Evolutionary conservation across 2,888 invertebrate species (phyloP), one percentile per base, ranked within the genome.

Genomic region (Hydroisotoma schaefferi): DNA sequence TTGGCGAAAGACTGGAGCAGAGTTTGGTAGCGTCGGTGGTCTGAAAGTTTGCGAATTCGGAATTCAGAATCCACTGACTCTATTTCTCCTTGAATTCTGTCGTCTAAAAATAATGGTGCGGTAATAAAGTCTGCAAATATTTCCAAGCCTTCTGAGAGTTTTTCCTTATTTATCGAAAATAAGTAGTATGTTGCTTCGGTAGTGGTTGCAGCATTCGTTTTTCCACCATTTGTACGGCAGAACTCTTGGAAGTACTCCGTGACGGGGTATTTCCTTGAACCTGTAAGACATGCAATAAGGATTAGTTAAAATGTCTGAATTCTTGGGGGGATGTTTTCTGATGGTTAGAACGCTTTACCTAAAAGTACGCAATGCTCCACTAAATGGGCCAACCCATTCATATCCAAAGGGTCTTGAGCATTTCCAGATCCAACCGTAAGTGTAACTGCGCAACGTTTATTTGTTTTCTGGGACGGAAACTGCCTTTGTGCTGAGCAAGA

Each of bases 301-400:
- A n/a, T n/a, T n/a, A n/a, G n/a, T n/a, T n/a, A n/a, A n/a, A n/a
- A n/a, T n/a, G n/a, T n/a, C n/a, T n/a, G n/a, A n/a, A n/a, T n/a
- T n/a, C n/a, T n/a, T n/a, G n/a, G n/a, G n/a, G n/a, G n/a, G n/a
- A n/a, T n/a, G n/a, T n/a, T n/a, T n/a, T n/a, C n/a, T n/a, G n/a
- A n/a, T n/a, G n/a, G n/a, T n/a, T n/a, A n/a, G n/a, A n/a, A n/a
- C 12, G 55, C 55, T 2, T 51, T n/a, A 5, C 40, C n/a, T n/a
- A 57, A 33, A 18, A 27, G 48, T 3, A 61, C 15, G 8, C 15
- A 28, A 33, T 61, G 61, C 25, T 61, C 61, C 15, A 46, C 52
- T 6, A 61, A 33, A 23, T 61, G 61, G 23, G 61, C 61, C 52
- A 61, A 46, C 18, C 61, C 61, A 18, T 25, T 56, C 2, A 53